These are phyloP conservation scores for Aporophyla nigra DNA, from an alignment of 2,888 invertebrate genomes.

Conservation along the genomic window DNA sequence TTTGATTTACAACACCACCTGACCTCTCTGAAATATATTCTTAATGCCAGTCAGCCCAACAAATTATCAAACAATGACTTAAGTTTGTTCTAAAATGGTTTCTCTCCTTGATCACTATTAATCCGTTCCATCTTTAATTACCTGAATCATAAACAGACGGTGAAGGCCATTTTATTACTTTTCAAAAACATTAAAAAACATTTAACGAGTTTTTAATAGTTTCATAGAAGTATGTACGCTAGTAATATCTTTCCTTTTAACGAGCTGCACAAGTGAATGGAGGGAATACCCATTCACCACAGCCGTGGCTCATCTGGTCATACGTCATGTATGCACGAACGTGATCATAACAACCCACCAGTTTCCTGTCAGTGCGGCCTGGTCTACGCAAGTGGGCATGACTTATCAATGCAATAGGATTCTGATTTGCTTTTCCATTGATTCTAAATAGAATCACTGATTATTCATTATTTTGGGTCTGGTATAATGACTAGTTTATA, in stretches of 20 bases:
- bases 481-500: conserved; percentile 5
- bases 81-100: no score
- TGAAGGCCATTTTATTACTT: neutral
- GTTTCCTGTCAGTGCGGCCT: conserved; percentile 44
- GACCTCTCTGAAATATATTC: neutral
- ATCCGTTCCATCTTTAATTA: neutral
- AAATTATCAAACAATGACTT: neutral
- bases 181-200: neutral
- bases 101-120: neutral
- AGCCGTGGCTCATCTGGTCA: neutral
- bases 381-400: neutral
- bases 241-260: conserved; percentile 37
- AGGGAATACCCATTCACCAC: conserved; percentile 45
- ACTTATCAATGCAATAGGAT: neutral
- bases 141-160: neutral
- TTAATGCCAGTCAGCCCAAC: neutral
- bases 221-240: conserved; percentile 2
- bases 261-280: neutral
- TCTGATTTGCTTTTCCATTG: neutral
- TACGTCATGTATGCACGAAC: conserved; percentile 38
- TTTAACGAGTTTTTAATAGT: neutral
- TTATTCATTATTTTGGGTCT: neutral
- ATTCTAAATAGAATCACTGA: conserved; percentile 2
- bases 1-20: neutral
- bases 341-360: neutral